Evolutionary conservation across 1,140 invertebrate species (phyloP).

Genomic region (Calliphora vicina): DNA sequence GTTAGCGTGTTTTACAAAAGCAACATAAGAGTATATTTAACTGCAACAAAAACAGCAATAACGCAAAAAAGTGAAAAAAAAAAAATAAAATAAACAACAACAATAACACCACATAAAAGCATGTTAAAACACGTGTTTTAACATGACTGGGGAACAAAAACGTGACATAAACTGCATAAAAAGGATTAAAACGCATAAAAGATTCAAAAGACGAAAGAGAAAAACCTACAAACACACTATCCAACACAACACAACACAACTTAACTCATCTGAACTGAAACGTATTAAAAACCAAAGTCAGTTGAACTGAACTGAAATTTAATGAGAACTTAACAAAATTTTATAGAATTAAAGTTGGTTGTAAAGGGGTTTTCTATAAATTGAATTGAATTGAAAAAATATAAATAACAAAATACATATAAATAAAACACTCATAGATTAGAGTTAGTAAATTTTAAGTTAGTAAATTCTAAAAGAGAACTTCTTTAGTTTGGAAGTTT

Average conservation of each 20-base stretch:
- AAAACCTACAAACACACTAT: no score
- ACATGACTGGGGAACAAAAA: background rate
- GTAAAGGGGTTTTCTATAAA: background rate
- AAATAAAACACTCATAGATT: no score
- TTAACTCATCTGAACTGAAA: no score
- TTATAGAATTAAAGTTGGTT: background rate
- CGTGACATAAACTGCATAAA: constrained; percentile 6
- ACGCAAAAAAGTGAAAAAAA: no score
- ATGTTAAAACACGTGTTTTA: constrained; percentile 10
- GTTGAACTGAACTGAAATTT: background rate
- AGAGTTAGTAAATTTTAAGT: no score
- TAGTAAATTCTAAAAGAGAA: no score
- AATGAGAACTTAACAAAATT: background rate
- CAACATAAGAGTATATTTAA: background rate
- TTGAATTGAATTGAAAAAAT: background rate
- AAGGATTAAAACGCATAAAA: constrained; percentile 3
- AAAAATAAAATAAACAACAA: no score
- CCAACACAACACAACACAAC: no score
- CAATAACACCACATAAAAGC: background rate
- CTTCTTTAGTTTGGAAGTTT: no score
- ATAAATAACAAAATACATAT: background rate
- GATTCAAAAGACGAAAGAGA: no score
- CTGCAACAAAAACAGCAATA: background rate
- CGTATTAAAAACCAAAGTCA: background rate
- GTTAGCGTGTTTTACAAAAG: constrained; percentile 1